These are phyloP conservation scores for Stenotaenia linearis DNA, from an alignment of 2,888 invertebrate genomes.

Conservation along the genomic window DNA sequence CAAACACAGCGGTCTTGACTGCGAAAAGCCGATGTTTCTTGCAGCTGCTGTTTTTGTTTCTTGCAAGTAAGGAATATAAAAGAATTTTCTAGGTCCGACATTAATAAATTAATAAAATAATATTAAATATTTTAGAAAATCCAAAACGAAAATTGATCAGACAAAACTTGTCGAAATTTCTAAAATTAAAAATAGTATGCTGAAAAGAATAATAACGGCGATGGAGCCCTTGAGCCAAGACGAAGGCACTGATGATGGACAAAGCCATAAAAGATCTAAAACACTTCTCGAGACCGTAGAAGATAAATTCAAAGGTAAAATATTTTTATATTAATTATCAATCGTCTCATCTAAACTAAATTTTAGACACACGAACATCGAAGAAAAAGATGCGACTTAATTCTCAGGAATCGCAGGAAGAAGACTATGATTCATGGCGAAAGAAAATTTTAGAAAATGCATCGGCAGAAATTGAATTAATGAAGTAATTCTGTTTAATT, in stretches of 20 bases:
- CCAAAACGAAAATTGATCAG: background rate
- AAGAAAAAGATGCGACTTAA: background rate
- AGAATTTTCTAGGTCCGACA: background rate
- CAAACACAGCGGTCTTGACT: background rate
- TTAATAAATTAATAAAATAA: background rate
- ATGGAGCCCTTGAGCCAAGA: background rate
- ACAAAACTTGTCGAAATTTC: background rate
- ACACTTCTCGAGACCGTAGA: background rate
- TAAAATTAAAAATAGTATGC: background rate
- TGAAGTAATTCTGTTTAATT: background rate
- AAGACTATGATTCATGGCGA: background rate
- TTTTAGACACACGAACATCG: background rate
- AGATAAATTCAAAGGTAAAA: background rate
- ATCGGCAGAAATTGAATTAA: background rate
- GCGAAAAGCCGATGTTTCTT: slow-evolving; percentile 8
- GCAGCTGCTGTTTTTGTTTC: slow-evolving; percentile 32
- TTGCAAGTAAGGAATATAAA: slow-evolving; percentile 32
- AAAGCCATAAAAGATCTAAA: background rate
- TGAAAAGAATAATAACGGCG: background rate
- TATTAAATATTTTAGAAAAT: background rate
- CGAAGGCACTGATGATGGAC: background rate
- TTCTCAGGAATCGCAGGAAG: background rate
- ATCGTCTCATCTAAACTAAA: background rate
- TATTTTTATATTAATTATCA: background rate
- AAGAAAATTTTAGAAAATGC: background rate